These are phyloP conservation scores for Cheiracanthium punctorium DNA, from an alignment of 2,888 invertebrate species.

Conservation along the genomic window DNA sequence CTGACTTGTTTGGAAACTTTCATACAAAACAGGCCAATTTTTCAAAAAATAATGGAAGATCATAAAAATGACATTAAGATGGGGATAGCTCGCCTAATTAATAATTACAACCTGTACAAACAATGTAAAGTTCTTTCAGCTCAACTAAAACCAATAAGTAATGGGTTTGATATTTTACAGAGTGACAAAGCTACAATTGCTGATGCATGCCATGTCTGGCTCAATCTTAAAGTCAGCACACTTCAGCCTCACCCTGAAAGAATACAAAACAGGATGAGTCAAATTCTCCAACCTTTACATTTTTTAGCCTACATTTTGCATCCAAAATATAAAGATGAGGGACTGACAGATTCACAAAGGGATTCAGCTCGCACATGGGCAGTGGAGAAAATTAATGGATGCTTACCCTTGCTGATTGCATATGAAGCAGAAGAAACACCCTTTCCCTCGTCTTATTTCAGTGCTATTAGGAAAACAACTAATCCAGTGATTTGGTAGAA, in stretches of 20 bases:
- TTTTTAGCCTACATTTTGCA: too few species aligned
- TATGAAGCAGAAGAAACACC: background rate
- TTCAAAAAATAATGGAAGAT: background rate
- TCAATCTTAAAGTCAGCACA: too few species aligned
- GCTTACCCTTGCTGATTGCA: background rate
- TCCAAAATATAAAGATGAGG: too few species aligned
- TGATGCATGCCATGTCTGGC: slow-evolving; percentile 3
- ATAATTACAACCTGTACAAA: background rate
- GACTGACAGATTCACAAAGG: too few species aligned
- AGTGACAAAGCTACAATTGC: slow-evolving; percentile 12
- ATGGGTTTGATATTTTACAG: background rate
- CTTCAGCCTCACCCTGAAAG: too few species aligned
- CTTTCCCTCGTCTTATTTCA: background rate
- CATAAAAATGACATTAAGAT: background rate
- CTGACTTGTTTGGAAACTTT: background rate
- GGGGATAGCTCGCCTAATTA: background rate
- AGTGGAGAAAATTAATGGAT: background rate
- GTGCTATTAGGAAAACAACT: background rate
- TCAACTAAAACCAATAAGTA: background rate
- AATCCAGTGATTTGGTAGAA: slow-evolving; percentile 1
- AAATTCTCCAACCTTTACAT: too few species aligned
- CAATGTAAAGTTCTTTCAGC: background rate
- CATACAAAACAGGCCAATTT: background rate
- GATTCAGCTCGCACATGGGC: background rate
- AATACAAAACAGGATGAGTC: too few species aligned